Evolutionary conservation across 2,797 vertebrate genomes (phyloP).

Genomic region (Limnodromus scolopaceus): DNA sequence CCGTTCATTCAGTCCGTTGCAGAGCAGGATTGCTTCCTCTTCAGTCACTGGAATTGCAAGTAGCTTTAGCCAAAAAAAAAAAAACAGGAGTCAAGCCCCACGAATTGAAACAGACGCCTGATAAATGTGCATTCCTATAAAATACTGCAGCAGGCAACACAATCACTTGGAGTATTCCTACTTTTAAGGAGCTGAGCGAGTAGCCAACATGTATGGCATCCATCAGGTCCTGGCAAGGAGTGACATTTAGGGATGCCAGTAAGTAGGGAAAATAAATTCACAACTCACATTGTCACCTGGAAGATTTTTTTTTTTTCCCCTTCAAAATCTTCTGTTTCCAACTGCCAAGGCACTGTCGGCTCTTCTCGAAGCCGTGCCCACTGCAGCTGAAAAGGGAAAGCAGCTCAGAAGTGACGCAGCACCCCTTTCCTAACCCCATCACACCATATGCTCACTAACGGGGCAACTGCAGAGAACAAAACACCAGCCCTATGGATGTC

Average conservation of each 20-base stretch:
- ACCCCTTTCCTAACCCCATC: rapidly evolving
- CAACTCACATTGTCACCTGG: not conserved
- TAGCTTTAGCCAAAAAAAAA: not conserved
- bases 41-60: slow-evolving; percentile 1
- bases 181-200: not conserved
- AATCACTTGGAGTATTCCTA: not conserved
- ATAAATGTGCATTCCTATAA: not conserved
- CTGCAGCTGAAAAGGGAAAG: not conserved
- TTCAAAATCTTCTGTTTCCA: not conserved
- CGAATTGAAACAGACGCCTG: not conserved
- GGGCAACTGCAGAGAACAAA: not conserved
- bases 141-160: not conserved
- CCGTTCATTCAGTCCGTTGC: not conserved
- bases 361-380: not conserved
- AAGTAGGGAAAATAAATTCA: not conserved
- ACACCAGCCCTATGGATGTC: not conserved
- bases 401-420: not conserved
- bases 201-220: not conserved
- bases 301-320: not conserved
- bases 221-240: not conserved
- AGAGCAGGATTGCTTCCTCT: not conserved
- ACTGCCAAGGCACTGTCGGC: not conserved
- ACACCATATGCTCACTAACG: rapidly evolving
- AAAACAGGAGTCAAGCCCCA: not conserved
- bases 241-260: rapidly evolving